Evolutionary conservation across 2,797 vertebrate genomes (phyloP).

Genomic region (Paramormyrops hopkinsi): DNA sequence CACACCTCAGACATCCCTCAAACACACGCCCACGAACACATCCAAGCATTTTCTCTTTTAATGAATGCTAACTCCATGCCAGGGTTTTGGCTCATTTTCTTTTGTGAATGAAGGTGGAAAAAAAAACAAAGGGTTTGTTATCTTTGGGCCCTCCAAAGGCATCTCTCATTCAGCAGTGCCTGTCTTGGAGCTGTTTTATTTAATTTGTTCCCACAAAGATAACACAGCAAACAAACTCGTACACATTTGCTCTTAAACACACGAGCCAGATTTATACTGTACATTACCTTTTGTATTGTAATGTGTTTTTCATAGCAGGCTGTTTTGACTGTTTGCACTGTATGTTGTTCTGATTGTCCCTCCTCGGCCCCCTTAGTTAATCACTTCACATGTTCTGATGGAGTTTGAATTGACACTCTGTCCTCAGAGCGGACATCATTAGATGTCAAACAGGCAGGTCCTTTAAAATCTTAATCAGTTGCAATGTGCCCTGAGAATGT

Average conservation of each 20-base stretch:
- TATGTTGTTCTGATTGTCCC: conserved; percentile 13
- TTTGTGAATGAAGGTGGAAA: not conserved
- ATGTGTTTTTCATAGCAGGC: not conserved
- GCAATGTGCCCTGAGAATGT: conserved; percentile 33
- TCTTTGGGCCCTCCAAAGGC: not conserved
- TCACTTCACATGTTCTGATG: conserved; percentile 14
- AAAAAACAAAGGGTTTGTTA: not conserved
- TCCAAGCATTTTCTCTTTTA: not conserved
- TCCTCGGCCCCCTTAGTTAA: not conserved
- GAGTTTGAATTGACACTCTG: conserved; percentile 24
- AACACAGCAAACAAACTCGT: not conserved
- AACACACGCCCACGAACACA: not conserved
- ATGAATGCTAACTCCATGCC: not conserved
- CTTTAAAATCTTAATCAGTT: not conserved
- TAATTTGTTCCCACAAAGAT: not conserved
- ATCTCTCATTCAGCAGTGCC: not conserved
- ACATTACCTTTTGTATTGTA: not conserved
- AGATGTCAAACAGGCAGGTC: conserved; percentile 19
- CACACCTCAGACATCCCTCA: not conserved
- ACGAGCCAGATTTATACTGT: not conserved
- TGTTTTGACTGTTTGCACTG: not conserved
- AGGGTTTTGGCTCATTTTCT: not conserved
- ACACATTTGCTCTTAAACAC: not conserved
- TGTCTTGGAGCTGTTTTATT: not conserved
- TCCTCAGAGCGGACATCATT: conserved; percentile 3